Conservation (phyloP, 2,888 invertebrate species). For the Myathropa florea region DNA sequence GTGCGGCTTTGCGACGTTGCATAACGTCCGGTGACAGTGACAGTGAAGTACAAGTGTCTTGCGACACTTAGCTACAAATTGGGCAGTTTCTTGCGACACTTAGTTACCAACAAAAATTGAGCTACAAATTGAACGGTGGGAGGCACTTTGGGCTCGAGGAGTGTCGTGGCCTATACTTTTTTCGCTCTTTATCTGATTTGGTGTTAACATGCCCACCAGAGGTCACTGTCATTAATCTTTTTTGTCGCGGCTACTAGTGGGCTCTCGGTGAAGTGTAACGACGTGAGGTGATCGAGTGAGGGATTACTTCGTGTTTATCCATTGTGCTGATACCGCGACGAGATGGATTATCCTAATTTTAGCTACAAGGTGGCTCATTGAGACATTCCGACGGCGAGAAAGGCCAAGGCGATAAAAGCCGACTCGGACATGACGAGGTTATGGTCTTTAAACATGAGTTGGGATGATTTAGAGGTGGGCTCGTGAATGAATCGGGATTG, state of each 20-base stretch:
- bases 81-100: conserved; percentile 2
- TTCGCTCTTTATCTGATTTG: background rate
- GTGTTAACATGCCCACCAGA: conserved; percentile 17
- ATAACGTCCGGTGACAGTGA: conserved; percentile 39
- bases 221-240: conserved; percentile 42
- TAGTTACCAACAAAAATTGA: no score
- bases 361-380: background rate
- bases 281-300: background rate
- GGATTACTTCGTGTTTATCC: background rate
- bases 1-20: conserved; percentile 8
- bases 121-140: background rate
- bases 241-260: background rate
- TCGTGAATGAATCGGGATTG: no score
- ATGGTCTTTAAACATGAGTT: background rate
- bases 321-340: background rate
- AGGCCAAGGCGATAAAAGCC: background rate
- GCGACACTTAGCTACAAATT: conserved; percentile 11
- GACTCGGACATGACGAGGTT: background rate
- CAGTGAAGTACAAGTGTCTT: conserved; percentile 44
- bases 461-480: background rate
- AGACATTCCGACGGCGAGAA: background rate
- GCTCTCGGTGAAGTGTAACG: background rate
- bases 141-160: background rate
- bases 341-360: background rate
- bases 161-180: background rate